Base-by-base conservation (phyloP, 2,888 invertebrate genomes). In the Dexiosoma caninum region DNA sequence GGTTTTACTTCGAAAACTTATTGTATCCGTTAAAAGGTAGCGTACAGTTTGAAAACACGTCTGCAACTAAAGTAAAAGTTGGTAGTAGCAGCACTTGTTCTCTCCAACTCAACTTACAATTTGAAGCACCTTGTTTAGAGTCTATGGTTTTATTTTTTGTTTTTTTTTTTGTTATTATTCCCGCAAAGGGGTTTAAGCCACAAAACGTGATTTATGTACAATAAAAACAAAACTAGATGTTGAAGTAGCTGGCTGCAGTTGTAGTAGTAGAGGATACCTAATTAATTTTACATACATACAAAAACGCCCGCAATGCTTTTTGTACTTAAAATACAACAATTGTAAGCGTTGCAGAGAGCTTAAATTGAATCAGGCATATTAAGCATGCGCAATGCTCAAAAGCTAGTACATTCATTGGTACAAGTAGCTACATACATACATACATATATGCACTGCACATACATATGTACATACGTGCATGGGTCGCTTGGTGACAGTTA, bases 51-150 rank as follows among this genome's bases (percentile, higher is more conserved):
- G 82, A 81, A 84, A 84, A 83, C 84, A 83, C 83, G 83, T 84
- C 84, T 84, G 81, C 81, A 83, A 84, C 84, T 84, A 84, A 84
- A 83, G 84, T 77, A 81, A 81, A 81, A 77, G 81, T 76, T 80
- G 37, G 62, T 75, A 79, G 77, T n/a, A 42, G 55, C 66, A 16
- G 46, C n/a, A 74, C 23, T 42, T 80, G 82, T 78, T 83, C 81
- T 84, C 81, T 72, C 51, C 69, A 55, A 44, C 69, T 27, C 12
- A 66, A 40, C 75, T 66, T 27, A 60, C 44, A 53, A 75, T 75
- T 44, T 57, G 23, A 44, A 42, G 53, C 66, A 59, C 66, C 70
- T 75, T 59, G 51, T 59, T 57, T n/a, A n/a, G 42, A 35, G 35
- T n/a, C 14, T 35, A 3, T 14, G n/a, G n/a, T n/a, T n/a, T n/a